Evolutionary conservation across 37 sponge, comb jelly and placozoan species (phyloP).

Genomic region (Halisarca cf. caerulea): DNA sequence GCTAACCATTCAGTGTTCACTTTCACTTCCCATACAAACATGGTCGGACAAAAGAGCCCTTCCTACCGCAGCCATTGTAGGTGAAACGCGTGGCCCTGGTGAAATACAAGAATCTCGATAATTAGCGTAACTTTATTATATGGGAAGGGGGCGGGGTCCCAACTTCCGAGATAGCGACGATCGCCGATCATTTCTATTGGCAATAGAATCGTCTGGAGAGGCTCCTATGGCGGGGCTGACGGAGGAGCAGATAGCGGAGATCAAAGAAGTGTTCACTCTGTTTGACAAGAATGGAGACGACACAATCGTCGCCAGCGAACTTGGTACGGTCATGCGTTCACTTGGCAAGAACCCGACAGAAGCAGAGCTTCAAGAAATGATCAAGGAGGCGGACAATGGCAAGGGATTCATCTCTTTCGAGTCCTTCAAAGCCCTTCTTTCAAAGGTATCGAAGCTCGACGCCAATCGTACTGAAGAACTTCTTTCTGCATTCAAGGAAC

Average conservation of each 20-base stretch:
- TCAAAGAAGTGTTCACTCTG: constrained; percentile 74
- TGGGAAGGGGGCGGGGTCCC: background rate
- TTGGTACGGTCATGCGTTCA: constrained; percentile 82
- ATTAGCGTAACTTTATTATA: too few relatives aligned
- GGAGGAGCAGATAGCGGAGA: constrained; percentile 69
- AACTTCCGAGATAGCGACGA: background rate
- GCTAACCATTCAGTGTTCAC: too few relatives aligned
- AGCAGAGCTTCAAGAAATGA: constrained; percentile 65
- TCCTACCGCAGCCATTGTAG: too few relatives aligned
- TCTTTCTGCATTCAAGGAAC: constrained; percentile 41
- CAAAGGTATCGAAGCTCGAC: constrained; percentile 73
- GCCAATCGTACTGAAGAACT: constrained; percentile 17
- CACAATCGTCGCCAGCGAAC: constrained; percentile 69
- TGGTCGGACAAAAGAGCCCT: too few relatives aligned
- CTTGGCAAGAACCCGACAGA: constrained; percentile 81
- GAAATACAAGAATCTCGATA: too few relatives aligned
- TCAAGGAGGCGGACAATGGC: constrained; percentile 30
- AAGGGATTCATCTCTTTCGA: constrained; percentile 23
- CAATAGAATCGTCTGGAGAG: too few relatives aligned
- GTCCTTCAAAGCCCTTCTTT: constrained; percentile 51
- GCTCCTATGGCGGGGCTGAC: constrained; percentile 37
- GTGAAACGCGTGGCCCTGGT: too few relatives aligned
- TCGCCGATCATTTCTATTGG: too few relatives aligned
- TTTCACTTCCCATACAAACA: too few relatives aligned
- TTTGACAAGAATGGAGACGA: constrained; percentile 85